Conservation (phyloP, 2,888 invertebrate genomes). For the Caenorhabditis imperialis region DNA sequence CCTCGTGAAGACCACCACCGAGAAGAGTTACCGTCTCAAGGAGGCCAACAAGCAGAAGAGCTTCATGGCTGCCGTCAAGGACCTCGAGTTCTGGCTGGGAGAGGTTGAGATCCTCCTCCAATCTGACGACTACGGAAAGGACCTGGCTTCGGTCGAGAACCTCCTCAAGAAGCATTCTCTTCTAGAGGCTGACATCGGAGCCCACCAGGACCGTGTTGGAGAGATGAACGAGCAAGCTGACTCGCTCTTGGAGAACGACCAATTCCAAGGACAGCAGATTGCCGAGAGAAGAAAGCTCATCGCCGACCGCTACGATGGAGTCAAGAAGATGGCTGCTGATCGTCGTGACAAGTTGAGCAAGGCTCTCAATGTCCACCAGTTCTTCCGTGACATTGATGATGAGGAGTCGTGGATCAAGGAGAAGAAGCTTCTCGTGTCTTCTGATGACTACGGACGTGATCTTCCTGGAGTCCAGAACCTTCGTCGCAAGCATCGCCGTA, state of each 20-base stretch:
- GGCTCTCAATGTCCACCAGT: slow-evolving; percentile 97
- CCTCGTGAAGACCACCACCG: slow-evolving; percentile 95
- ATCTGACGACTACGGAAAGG: slow-evolving; percentile 79
- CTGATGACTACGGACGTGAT: slow-evolving; percentile 98
- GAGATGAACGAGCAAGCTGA: slow-evolving; percentile 84
- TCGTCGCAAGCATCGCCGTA: slow-evolving; percentile 97
- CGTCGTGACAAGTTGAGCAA: slow-evolving; percentile 93
- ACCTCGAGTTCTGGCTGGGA: slow-evolving; percentile 99
- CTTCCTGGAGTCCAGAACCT: slow-evolving; percentile 97
- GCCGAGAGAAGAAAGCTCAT: slow-evolving; percentile 92
- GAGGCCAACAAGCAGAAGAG: slow-evolving; percentile 99
- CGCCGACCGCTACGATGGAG: slow-evolving; percentile 91
- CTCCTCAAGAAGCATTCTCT: slow-evolving; percentile 94
- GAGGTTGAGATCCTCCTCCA: slow-evolving; percentile 84
- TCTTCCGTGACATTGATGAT: slow-evolving; percentile 98
- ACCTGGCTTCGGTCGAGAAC: slow-evolving; percentile 97
- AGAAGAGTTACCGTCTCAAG: slow-evolving; percentile 96
- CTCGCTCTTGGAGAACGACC: slow-evolving; percentile 93
- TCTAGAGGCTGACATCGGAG: slow-evolving; percentile 96
- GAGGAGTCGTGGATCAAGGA: slow-evolving; percentile 99
- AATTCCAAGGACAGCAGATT: slow-evolving; percentile 96
- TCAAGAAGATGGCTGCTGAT: slow-evolving; percentile 88
- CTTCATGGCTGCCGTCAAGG: slow-evolving; percentile 99
- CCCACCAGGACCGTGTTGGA: slow-evolving; percentile 83
- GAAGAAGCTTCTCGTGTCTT: slow-evolving; percentile 95